Base-by-base conservation (phyloP, 2,113 vertebrate species). In the Lipophrys pholis region DNA sequence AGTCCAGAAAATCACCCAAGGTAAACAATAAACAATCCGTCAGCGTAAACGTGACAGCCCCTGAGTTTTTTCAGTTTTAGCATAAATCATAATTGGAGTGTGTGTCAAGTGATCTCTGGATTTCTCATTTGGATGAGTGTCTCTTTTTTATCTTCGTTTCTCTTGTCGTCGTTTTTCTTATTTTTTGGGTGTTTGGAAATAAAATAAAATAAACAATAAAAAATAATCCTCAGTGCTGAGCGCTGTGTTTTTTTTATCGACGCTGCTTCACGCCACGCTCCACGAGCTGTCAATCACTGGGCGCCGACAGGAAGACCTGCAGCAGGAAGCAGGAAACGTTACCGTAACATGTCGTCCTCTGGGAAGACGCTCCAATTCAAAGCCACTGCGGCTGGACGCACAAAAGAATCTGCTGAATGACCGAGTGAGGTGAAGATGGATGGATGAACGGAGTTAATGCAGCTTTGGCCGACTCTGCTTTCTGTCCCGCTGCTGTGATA, bases 221-320 rank as follows among this genome's bases (percentile, higher is more conserved):
- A 30, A 30, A 30, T 30, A n/a, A n/a, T n/a, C n/a, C n/a, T n/a
- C n/a, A 56, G 65, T 7, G 0, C 50, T 11, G 17, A 15, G 68
- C n/a, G n/a, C n/a, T n/a, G n/a, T n/a, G n/a, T n/a, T 72, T 88
- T 81, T 82, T 38, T 46, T 73, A 70, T 84, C 78, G 52, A 59
- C 6, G 5, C 56, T 45, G 67, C 62, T 38, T 73, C 45, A 51
- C n/a, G 12, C 70, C 59, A 9, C 0, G 5, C 69, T 66, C 71
- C 67, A 61, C 75, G 80, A 10, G 11, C 78, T 63, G 85, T 78
- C 84, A 77, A 17, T 89, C 88, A n/a, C n/a, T n/a, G n/a, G n/a
- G n/a, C n/a, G n/a, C n/a, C n/a, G n/a, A 78, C 73, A 56, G 50
- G 42, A 73, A 12, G 67, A 70, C 81, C 60, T 49, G 52, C 66